Evolutionary conservation across 2,888 invertebrate genomes (phyloP).

Genomic region (Drosophila mimica): DNA sequence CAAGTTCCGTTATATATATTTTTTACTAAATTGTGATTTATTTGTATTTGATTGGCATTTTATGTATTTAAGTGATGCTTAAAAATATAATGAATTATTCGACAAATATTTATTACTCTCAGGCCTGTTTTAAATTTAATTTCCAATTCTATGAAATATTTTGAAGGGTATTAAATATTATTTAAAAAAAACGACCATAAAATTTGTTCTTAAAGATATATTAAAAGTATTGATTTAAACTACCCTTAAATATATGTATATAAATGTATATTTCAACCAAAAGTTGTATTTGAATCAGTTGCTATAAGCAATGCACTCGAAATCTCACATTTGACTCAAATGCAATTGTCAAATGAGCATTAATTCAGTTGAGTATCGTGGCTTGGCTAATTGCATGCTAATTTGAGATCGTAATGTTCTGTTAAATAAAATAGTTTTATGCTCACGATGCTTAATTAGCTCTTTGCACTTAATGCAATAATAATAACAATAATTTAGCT

Average conservation of each 20-base stretch:
- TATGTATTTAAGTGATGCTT: constrained; percentile 7
- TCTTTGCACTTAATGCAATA: constrained; percentile 27
- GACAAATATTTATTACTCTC: not conserved
- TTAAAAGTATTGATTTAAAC: not conserved
- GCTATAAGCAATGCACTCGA: not conserved
- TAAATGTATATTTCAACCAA: not conserved
- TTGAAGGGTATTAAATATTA: not conserved
- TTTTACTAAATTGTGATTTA: not conserved
- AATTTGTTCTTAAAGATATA: not conserved
- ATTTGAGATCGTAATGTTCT: constrained; percentile 12
- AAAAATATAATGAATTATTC: not conserved
- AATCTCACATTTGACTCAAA: not conserved
- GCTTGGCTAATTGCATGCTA: constrained; percentile 36
- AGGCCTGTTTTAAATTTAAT: not conserved
- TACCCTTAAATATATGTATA: not conserved
- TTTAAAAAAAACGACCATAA: not conserved
- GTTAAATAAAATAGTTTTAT: constrained; percentile 31
- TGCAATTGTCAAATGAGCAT: constrained; percentile 6
- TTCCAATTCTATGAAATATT: not conserved
- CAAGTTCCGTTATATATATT: not conserved
- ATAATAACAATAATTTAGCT: constrained; percentile 30
- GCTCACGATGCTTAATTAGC: constrained; percentile 31
- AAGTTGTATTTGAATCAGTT: not conserved
- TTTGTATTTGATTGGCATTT: constrained; percentile 10
- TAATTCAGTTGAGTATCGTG: constrained; percentile 8